Evolutionary conservation across 2,888 invertebrate genomes (phyloP).

Genomic region (Carterocephalus palaemon): DNA sequence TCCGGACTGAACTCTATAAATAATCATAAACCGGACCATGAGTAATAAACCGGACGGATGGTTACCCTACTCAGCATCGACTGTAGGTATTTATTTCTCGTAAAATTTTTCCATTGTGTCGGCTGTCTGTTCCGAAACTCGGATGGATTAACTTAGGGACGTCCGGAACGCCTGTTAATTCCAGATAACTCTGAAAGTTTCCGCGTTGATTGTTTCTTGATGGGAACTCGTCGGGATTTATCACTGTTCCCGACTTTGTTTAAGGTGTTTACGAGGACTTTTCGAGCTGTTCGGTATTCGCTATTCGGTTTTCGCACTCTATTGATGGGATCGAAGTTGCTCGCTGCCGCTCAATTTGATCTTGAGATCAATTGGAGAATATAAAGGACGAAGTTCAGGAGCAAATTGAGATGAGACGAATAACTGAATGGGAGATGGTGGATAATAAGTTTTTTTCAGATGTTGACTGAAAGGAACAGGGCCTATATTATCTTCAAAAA

Average conservation of each 20-base stretch:
- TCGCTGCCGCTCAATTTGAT: neutral
- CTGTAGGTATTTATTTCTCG: constrained; percentile 15
- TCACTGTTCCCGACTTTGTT: constrained; percentile 28
- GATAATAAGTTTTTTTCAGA: too few relatives aligned
- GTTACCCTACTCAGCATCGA: too few relatives aligned
- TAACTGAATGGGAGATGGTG: too few relatives aligned
- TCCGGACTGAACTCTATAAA: too few relatives aligned
- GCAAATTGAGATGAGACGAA: too few relatives aligned
- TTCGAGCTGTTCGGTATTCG: neutral
- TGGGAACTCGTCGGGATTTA: constrained; percentile 42
- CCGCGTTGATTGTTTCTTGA: constrained; percentile 48
- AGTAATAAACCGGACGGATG: too few relatives aligned
- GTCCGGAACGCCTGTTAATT: constrained; percentile 49
- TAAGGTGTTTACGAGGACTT: constrained; percentile 23
- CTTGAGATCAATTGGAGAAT: too few relatives aligned
- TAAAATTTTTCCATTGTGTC: constrained; percentile 24
- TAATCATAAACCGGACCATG: too few relatives aligned
- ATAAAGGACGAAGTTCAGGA: too few relatives aligned
- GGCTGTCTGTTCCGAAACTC: constrained; percentile 19
- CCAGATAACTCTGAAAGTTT: constrained; percentile 49
- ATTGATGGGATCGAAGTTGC: constrained; percentile 1
- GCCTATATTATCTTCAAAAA: too few relatives aligned
- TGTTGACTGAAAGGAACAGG: too few relatives aligned
- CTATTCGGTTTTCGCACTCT: constrained; percentile 3
- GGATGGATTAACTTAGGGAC: constrained; percentile 36